These are phyloP conservation scores for Hemiprocne comata DNA, from an alignment of 2,113 vertebrate species.

Conservation along the genomic window DNA sequence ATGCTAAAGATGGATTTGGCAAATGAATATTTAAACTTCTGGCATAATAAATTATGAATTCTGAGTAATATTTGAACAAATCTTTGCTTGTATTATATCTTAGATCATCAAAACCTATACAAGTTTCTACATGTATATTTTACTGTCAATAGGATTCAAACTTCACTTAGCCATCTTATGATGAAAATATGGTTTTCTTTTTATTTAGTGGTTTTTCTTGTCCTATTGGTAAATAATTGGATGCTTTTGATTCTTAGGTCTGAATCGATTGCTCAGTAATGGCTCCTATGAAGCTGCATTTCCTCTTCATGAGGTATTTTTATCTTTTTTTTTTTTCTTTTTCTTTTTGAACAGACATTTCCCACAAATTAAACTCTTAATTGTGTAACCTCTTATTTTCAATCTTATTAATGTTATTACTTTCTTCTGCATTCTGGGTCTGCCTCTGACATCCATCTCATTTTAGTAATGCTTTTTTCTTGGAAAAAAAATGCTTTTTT, in stretches of 20 bases:
- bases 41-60: neutral
- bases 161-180: neutral
- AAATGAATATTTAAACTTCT: neutral
- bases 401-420: neutral
- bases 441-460: neutral
- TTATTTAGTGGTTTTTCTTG: neutral
- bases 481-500: neutral
- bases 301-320: slow-evolving; percentile 93
- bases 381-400: neutral
- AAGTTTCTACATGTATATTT: neutral
- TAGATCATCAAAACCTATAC: neutral
- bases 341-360: neutral
- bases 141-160: neutral
- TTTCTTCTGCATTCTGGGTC: neutral
- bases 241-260: slow-evolving; percentile 76
- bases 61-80: neutral
- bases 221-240: slow-evolving; percentile 25
- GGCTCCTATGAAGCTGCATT: slow-evolving; percentile 94
- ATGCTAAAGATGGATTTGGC: neutral
- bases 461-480: neutral
- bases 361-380: neutral
- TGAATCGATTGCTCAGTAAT: slow-evolving; percentile 94
- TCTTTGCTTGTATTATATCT: neutral
- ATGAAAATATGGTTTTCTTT: neutral
- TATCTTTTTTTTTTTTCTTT: neutral